phyloP scores from a whole-genome alignment of 2,797 vertebrate species.

The Hozukius guyotensis region DNA sequence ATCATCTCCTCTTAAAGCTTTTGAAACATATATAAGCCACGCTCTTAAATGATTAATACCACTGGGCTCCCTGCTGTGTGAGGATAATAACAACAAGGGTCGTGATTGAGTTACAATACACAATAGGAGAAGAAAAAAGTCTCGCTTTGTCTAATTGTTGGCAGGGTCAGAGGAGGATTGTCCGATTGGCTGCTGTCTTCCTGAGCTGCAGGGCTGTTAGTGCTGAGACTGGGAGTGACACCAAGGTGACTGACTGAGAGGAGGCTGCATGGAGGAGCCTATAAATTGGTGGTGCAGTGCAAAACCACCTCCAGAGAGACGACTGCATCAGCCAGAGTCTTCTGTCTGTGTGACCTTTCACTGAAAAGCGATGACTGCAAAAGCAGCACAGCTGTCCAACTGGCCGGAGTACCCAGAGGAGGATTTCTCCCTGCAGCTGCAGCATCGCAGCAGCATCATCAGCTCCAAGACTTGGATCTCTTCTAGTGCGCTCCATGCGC shows the following conservation, averaged over 20 bases:
- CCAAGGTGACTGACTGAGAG: slow-evolving; percentile 57
- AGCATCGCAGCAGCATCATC: slow-evolving; percentile 72
- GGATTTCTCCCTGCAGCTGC: slow-evolving; percentile 64
- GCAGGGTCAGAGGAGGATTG: slow-evolving; percentile 66
- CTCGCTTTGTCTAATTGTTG: slow-evolving; percentile 73
- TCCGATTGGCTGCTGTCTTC: slow-evolving; percentile 73
- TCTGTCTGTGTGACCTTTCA: slow-evolving; percentile 32
- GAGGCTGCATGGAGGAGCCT: slow-evolving; percentile 19
- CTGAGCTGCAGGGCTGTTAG: slow-evolving; percentile 62
- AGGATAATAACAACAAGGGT: slow-evolving; percentile 58
- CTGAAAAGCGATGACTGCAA: slow-evolving; percentile 72
- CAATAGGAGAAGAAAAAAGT: slow-evolving; percentile 65
- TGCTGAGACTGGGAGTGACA: slow-evolving; percentile 69
- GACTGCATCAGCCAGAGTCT: slow-evolving; percentile 21
- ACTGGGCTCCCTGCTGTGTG: slow-evolving; percentile 40
- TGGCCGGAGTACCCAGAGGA: slow-evolving; percentile 77
- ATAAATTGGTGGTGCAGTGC: slow-evolving; percentile 54
- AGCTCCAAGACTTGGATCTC: slow-evolving; percentile 78
- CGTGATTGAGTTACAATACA: slow-evolving; percentile 80
- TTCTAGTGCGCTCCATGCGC: slow-evolving; percentile 50
- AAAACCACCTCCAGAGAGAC: slow-evolving; percentile 40
- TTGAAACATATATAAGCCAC: slow-evolving; percentile 16
- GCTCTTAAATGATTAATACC: slow-evolving; percentile 70
- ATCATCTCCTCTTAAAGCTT: neutral
- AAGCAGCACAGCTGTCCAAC: slow-evolving; percentile 59